Percentiles rank a stretch among this genome's conserved stretches.
These are phyloP conservation scores for Glandiceps talaboti DNA, from an alignment of 53 echinoderm and acorn worm species.

Conservation along the genomic window DNA sequence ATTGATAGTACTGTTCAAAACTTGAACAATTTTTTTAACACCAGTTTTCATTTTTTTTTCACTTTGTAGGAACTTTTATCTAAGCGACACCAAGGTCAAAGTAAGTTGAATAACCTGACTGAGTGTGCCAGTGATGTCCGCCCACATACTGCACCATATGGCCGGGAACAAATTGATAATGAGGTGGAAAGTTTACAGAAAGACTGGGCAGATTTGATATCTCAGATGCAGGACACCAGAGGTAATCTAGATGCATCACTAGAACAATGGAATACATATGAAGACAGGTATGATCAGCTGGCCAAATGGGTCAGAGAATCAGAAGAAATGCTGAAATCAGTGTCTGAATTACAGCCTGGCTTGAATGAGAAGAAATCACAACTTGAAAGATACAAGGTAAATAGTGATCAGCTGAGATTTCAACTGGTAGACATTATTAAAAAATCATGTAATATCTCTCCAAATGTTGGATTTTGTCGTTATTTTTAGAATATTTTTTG, in stretches of 20 bases:
- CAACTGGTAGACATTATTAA: too few species aligned
- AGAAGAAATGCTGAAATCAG: slow-evolving; percentile 26
- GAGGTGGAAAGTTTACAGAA: slow-evolving; percentile 29
- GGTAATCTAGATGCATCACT: slow-evolving; percentile 14
- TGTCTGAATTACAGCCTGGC: slow-evolving; percentile 24
- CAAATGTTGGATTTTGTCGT: too few species aligned
- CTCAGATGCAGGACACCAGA: slow-evolving; percentile 19
- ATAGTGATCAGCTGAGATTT: too few species aligned
- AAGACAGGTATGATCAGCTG: slow-evolving; percentile 28
- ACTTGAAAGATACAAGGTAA: slow-evolving; percentile 57
- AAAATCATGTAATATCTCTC: too few species aligned
- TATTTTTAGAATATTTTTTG: too few species aligned
- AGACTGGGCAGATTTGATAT: slow-evolving; percentile 5
- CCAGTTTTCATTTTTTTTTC: too few species aligned
- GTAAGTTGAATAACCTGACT: neutral
- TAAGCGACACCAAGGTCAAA: neutral
- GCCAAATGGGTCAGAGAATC: slow-evolving; percentile 39
- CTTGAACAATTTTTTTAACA: too few species aligned
- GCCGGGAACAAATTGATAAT: slow-evolving; percentile 48
- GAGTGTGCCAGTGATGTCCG: slow-evolving; percentile 10
- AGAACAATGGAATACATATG: slow-evolving; percentile 32
- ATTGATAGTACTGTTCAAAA: too few species aligned
- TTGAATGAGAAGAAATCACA: slow-evolving; percentile 62
- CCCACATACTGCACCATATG: slow-evolving; percentile 40
- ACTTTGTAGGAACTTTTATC: neutral